Base-by-base conservation (phyloP, 2,113 vertebrate genomes). In the Triplophysa rosa region DNA sequence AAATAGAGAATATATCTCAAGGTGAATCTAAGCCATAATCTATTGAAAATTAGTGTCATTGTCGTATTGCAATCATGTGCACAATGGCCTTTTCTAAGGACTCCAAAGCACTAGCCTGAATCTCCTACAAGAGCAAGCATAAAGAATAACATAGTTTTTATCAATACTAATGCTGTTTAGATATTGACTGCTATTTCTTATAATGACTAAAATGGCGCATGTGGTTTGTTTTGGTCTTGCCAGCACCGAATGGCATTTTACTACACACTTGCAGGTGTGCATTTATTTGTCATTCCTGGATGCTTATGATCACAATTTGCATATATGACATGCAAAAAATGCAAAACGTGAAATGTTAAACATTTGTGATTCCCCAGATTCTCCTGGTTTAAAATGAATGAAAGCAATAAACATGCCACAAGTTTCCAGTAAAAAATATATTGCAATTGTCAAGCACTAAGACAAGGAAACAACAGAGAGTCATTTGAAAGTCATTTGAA, bases 231-330 rank as follows among this genome's bases (percentile, higher is more conserved):
- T 54, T 21, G 49, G 47, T 69, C 29, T 23, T 58, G 73, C 62
- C 65, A 76, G 62, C 45, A n/a, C 52, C 54, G 72, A 63, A 80
- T n/a, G 33, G 19, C 23, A 47, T 13, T 33, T 65, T 72, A 58
- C n/a, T n/a, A n/a, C n/a, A n/a, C n/a, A n/a, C 40, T 79, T 70
- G 63, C 78, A 71, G 78, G 67, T 80, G 54, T 66, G 33, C 26
- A 56, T 72, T 65, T 64, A 52, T 63, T 68, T 71, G 78, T 19
- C 9, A 54, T 65, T 63, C 63, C 45, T 62, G 23, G 58, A n/a
- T 63, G 58, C 16, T 47, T 62, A 45, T 45, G 21, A 74, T 13
- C 12, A 62, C 14, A 10, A 47, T 62, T 74, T 63, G 37, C 58
- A 71, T 71, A 37, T 58, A 7, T 4, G n/a, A 37, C 49, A 56